Conservation (phyloP, 2,797 vertebrate species). For the Stomatorhinus walkeri region DNA sequence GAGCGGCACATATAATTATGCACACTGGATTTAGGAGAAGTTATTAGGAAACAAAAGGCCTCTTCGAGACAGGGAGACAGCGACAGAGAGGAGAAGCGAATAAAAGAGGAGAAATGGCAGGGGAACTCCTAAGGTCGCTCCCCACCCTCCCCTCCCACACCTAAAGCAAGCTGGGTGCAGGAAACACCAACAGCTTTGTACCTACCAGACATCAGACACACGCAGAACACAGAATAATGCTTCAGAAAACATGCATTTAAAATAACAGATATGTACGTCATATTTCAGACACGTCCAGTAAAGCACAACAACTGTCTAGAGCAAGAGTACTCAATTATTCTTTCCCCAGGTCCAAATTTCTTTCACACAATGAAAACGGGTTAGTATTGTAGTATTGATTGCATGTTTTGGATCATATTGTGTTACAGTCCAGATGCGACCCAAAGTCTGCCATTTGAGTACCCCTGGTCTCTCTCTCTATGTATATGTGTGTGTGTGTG, state of each 20-base stretch:
- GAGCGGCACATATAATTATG: constrained; percentile 29
- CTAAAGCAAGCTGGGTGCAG: neutral
- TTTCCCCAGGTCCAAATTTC: neutral
- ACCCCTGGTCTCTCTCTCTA: neutral
- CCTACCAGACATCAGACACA: neutral
- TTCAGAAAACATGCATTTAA: neutral
- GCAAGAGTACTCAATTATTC: neutral
- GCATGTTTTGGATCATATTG: neutral
- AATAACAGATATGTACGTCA: neutral
- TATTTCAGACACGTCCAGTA: neutral
- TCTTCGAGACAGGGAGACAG: constrained; percentile 4
- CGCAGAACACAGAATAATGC: neutral
- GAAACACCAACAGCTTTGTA: neutral
- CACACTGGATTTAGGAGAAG: constrained; percentile 24
- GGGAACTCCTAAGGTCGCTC: neutral
- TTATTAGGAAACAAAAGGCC: constrained; percentile 32
- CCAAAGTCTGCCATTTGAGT: neutral
- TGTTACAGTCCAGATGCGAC: neutral
- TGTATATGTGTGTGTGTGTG: too few species aligned
- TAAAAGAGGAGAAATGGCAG: neutral
- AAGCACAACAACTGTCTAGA: neutral
- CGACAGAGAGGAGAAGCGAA: neutral
- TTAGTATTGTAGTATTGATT: neutral
- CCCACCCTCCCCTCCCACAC: neutral
- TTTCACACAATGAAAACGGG: neutral